Evolutionary conservation across 2,888 invertebrate genomes (phyloP).

Genomic region (Portevinia maculata): DNA sequence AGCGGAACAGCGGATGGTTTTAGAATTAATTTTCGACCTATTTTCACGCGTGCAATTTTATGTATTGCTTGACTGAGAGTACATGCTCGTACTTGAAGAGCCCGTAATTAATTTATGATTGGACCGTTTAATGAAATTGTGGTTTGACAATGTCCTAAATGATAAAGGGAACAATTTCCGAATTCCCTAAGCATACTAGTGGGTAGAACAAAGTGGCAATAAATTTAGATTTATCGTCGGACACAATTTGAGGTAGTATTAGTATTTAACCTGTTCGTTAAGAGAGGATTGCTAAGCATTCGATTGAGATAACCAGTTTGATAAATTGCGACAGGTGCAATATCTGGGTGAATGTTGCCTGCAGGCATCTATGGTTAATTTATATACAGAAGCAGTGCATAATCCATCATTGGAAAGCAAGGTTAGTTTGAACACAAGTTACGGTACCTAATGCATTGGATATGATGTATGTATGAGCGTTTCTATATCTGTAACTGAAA

Average conservation of each 20-base stretch:
- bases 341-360: constrained; percentile 30
- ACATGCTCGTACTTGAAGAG: neutral
- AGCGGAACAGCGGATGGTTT: constrained; percentile 62
- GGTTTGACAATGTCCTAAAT: constrained; percentile 25
- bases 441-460: neutral
- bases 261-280: constrained; percentile 19
- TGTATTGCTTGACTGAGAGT: constrained; percentile 57
- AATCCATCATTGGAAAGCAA: constrained; percentile 17
- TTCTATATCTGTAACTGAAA: too few species aligned
- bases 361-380: constrained; percentile 33
- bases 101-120: constrained; percentile 31
- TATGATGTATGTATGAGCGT: too few species aligned
- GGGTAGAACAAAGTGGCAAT: constrained; percentile 47
- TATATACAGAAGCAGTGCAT: neutral
- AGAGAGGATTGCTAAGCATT: constrained; percentile 28
- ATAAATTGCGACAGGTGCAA: constrained; percentile 53
- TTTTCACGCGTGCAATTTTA: constrained; percentile 49
- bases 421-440: constrained; percentile 13
- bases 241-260: neutral
- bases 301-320: constrained; percentile 39
- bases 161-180: neutral
- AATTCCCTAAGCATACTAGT: constrained; percentile 25
- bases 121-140: neutral
- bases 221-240: constrained; percentile 56
- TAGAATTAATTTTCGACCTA: constrained; percentile 62